These are phyloP conservation scores for Colinus virginianus DNA, from an alignment of 2,113 vertebrate species.

Conservation along the genomic window DNA sequence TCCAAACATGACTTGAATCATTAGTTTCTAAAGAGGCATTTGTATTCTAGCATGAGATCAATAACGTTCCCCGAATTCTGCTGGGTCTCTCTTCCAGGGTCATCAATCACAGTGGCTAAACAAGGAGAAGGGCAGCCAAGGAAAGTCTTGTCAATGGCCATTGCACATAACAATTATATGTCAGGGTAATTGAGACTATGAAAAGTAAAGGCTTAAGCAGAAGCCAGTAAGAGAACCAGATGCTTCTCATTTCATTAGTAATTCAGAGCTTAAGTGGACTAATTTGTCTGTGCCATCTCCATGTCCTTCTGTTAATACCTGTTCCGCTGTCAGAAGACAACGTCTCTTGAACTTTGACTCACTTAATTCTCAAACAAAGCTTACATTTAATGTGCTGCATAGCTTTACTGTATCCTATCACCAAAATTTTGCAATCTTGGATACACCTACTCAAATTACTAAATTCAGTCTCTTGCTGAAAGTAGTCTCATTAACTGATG, in stretches of 20 bases:
- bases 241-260: conserved; percentile 18
- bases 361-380: neutral
- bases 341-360: neutral
- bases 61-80: neutral
- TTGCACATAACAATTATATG: neutral
- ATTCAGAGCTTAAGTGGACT: neutral
- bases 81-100: neutral
- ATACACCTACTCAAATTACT: neutral
- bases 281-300: neutral
- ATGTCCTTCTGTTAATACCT: neutral
- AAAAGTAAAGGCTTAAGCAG: neutral
- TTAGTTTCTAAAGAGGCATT: neutral
- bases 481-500: neutral
- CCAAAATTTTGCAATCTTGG: neutral
- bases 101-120: neutral
- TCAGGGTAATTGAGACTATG: neutral
- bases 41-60: neutral
- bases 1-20: neutral
- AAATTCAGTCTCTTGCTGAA: neutral
- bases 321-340: neutral
- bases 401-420: neutral
- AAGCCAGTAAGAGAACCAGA: neutral
- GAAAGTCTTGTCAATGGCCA: neutral
- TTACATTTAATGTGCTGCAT: neutral
- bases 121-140: neutral